Conservation (phyloP, 2,888 invertebrate genomes). For the Stegophylla sp. region DNA sequence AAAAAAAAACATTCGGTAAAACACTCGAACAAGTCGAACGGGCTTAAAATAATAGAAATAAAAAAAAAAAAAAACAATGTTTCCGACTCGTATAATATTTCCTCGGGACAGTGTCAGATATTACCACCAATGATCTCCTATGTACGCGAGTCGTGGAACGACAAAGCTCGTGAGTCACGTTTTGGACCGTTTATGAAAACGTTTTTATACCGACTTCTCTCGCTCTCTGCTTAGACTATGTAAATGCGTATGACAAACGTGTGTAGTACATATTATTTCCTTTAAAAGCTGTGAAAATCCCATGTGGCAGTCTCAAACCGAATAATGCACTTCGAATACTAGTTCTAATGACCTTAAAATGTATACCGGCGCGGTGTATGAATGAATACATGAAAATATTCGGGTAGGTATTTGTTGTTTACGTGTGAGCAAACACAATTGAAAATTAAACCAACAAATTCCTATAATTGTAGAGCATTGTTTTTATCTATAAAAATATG, state of each 20-base stretch:
- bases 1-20: not conserved
- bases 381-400: constrained; percentile 26
- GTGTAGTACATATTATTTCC: not conserved
- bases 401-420: constrained; percentile 11
- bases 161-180: constrained; percentile 58
- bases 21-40: not conserved
- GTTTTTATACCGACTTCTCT: not conserved
- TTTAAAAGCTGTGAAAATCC: constrained; percentile 11
- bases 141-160: constrained; percentile 24
- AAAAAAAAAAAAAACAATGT: not conserved
- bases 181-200: constrained; percentile 45
- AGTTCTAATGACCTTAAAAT: constrained; percentile 25
- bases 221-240: not conserved
- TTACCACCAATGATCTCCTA: not conserved
- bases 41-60: no score
- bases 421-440: constrained; percentile 16
- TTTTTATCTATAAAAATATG: constrained; percentile 31
- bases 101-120: constrained; percentile 1
- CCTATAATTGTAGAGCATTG: constrained; percentile 31
- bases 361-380: not conserved
- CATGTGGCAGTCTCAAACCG: not conserved
- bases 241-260: not conserved
- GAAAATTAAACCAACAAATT: constrained; percentile 22
- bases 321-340: not conserved
- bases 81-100: not conserved